These are phyloP conservation scores for Labeo calbasu DNA, from an alignment of 2,797 vertebrate genomes.

Conservation along the genomic window DNA sequence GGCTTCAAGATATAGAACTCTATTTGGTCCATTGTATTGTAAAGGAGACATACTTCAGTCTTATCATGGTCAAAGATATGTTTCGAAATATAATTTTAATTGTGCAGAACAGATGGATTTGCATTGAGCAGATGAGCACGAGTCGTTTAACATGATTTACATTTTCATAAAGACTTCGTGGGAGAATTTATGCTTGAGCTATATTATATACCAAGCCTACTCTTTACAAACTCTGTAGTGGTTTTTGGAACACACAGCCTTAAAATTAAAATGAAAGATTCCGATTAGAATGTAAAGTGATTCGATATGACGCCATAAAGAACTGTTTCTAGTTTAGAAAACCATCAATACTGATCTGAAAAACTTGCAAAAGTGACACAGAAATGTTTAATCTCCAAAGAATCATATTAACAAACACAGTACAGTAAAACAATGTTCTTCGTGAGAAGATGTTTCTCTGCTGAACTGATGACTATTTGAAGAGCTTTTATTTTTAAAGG, in stretches of 20 bases:
- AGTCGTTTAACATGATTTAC: constrained; percentile 6
- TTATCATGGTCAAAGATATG: not conserved
- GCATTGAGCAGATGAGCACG: not conserved
- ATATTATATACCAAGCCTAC: not conserved
- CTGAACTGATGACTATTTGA: not conserved
- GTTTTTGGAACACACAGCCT: not conserved
- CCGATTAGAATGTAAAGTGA: not conserved
- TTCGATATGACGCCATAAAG: not conserved
- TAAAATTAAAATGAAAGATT: not conserved
- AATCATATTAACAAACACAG: not conserved
- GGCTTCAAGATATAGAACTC: no score
- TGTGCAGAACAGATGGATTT: constrained; percentile 4
- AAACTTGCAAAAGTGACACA: not conserved
- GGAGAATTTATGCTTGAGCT: not conserved
- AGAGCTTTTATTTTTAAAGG: not conserved
- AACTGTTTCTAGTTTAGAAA: not conserved
- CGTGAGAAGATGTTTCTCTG: not conserved
- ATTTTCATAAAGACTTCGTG: not conserved
- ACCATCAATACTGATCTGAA: not conserved
- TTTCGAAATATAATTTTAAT: not conserved
- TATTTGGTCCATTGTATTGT: not conserved
- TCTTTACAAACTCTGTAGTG: not conserved
- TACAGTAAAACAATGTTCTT: not conserved
- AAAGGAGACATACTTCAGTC: not conserved
- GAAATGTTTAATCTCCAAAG: not conserved